phyloP scores from a whole-genome alignment of 1,140 invertebrate species.

The Stratiolaelaps scimitus region DNA sequence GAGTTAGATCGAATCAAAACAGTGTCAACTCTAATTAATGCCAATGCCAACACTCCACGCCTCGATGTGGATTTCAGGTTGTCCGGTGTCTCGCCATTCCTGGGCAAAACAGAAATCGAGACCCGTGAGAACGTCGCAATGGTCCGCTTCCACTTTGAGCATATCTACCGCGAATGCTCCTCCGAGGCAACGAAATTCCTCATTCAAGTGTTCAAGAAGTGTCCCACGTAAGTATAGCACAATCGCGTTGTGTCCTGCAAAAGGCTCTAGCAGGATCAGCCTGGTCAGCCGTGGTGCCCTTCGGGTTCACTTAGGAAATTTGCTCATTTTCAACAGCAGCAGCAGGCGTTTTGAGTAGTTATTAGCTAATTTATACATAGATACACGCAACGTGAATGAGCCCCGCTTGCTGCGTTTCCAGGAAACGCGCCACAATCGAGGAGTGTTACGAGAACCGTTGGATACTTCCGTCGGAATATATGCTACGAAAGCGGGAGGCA shows the following conservation, averaged over 20 bases:
- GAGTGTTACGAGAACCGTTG: conserved; percentile 91
- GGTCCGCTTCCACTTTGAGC: conserved; percentile 84
- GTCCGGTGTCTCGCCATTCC: conserved; percentile 83
- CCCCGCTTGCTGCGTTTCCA: conserved; percentile 43
- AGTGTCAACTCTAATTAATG: no score
- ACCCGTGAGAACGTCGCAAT: conserved; percentile 80
- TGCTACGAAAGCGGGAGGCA: conserved; percentile 78
- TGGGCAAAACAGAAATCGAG: conserved; percentile 62
- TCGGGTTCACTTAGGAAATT: neutral
- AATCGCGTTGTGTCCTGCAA: no score
- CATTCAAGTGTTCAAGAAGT: conserved; percentile 83
- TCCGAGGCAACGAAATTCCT: conserved; percentile 87
- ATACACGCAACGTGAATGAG: conserved; percentile 25
- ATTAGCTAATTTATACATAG: neutral
- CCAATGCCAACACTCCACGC: no score
- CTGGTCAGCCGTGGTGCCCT: no score
- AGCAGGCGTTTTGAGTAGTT: no score
- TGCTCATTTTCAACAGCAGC: no score
- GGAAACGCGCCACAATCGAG: conserved; percentile 79
- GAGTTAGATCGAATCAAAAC: no score
- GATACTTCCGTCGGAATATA: conserved; percentile 75
- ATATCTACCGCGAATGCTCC: conserved; percentile 82
- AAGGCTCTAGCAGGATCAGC: no score
- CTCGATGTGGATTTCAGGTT: conserved; percentile 46
- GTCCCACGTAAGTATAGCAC: conserved; percentile 67